Evolutionary conservation across 2,113 vertebrate genomes (phyloP).

Genomic region (Apteryx mantelli): DNA sequence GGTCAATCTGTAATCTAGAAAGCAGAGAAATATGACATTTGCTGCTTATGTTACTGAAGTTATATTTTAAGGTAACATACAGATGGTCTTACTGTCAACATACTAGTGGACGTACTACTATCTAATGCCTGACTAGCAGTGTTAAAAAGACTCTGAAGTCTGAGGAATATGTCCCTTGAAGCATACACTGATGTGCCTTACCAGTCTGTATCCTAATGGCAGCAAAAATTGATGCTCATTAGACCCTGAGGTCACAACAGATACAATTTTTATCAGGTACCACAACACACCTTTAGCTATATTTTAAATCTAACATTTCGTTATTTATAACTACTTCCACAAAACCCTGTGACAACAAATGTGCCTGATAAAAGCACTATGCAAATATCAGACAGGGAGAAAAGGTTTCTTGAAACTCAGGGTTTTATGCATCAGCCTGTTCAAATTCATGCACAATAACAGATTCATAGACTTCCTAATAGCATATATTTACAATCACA

Average conservation of each 20-base stretch:
- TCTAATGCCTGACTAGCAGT: not conserved
- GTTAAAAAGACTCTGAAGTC: not conserved
- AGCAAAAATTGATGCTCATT: not conserved
- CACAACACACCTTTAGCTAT: not conserved
- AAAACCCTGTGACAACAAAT: rapidly evolving
- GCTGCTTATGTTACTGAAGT: not conserved
- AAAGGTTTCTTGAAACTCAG: not conserved
- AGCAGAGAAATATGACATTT: not conserved
- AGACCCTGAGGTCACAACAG: not conserved
- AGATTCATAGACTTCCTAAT: not conserved
- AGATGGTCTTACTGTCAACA: not conserved
- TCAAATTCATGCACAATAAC: not conserved
- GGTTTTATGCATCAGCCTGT: not conserved
- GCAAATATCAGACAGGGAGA: not conserved
- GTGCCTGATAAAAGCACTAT: not conserved
- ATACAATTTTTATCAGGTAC: not conserved
- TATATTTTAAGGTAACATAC: not conserved
- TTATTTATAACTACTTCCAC: not conserved
- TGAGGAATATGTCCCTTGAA: not conserved
- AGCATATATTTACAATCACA: not conserved
- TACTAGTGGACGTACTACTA: not conserved
- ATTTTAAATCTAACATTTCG: not conserved
- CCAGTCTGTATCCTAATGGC: not conserved
- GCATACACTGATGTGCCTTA: not conserved
- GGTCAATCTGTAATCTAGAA: not conserved